These are phyloP conservation scores for Scytalopus superciliaris DNA, from an alignment of 2,113 vertebrate genomes.

Conservation along the genomic window DNA sequence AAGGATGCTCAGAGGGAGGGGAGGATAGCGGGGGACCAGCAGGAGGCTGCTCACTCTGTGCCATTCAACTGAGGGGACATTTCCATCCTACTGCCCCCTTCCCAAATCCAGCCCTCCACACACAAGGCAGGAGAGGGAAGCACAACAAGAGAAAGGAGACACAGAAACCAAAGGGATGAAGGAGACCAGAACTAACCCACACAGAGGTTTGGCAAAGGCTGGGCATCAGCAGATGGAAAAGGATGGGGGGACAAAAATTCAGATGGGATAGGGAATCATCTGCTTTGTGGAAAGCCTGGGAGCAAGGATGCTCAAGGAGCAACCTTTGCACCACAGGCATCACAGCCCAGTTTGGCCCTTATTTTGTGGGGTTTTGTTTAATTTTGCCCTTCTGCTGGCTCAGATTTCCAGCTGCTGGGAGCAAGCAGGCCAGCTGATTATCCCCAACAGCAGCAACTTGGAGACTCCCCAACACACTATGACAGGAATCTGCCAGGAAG, in stretches of 20 bases:
- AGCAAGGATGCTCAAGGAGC: background rate
- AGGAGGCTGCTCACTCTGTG: background rate
- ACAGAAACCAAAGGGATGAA: background rate
- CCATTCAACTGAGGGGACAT: background rate
- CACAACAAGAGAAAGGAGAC: background rate
- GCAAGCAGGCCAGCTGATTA: background rate
- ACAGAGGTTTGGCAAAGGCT: background rate
- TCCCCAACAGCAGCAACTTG: fast-evolving
- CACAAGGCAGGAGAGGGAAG: background rate
- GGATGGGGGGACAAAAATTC: background rate
- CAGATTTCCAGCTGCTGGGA: background rate
- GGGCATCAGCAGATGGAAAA: background rate
- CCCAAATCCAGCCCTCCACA: background rate
- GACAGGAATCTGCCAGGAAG: background rate
- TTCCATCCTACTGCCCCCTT: background rate
- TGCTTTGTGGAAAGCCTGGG: background rate
- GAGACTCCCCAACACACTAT: fast-evolving
- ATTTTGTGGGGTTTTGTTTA: background rate
- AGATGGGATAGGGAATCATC: fast-evolving
- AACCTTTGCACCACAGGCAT: background rate
- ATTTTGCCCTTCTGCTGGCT: background rate
- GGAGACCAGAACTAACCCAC: background rate
- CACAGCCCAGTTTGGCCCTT: background rate
- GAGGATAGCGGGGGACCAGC: background rate
- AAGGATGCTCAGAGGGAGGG: background rate